A percentile compares a stretch with the other conserved stretches of the same genome.
These are phyloP conservation scores for Dryomyza anilis DNA, from an alignment of 2,888 invertebrate species.

Conservation along the genomic window DNA sequence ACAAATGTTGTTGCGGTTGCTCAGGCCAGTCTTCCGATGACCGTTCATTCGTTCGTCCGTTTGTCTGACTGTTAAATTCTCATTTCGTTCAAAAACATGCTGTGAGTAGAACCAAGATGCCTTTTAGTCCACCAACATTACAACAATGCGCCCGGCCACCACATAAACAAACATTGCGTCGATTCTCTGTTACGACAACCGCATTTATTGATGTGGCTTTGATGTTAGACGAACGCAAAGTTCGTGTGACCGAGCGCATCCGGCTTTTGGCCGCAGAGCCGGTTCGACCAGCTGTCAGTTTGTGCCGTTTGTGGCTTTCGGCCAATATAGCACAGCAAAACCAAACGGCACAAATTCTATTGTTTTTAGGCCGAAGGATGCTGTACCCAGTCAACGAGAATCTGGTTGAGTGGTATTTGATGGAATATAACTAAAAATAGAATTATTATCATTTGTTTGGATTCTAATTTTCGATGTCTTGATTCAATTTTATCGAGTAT, in stretches of 20 bases:
- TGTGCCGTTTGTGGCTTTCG: background rate
- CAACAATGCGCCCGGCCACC: background rate
- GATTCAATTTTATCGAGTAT: no score
- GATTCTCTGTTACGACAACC: slow-evolving; percentile 23
- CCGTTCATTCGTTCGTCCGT: no score
- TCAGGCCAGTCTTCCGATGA: background rate
- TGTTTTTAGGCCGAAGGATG: no score
- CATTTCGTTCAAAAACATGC: background rate
- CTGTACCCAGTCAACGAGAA: no score
- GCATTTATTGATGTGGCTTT: slow-evolving; percentile 35
- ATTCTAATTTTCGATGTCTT: no score
- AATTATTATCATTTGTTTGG: no score
- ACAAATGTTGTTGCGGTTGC: background rate
- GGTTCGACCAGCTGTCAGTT: background rate
- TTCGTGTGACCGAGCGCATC: background rate
- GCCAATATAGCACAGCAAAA: slow-evolving; percentile 9
- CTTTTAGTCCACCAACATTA: background rate
- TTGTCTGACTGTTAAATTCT: background rate
- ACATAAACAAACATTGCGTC: slow-evolving; percentile 14
- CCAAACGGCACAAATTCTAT: background rate
- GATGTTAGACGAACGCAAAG: slow-evolving; percentile 24
- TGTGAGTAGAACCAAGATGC: background rate
- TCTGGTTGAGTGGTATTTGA: no score
- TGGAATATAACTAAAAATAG: no score
- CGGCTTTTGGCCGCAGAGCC: background rate